Evolutionary conservation across 1,140 invertebrate genomes (phyloP).

Genomic region (Lasioglossum albipes): DNA sequence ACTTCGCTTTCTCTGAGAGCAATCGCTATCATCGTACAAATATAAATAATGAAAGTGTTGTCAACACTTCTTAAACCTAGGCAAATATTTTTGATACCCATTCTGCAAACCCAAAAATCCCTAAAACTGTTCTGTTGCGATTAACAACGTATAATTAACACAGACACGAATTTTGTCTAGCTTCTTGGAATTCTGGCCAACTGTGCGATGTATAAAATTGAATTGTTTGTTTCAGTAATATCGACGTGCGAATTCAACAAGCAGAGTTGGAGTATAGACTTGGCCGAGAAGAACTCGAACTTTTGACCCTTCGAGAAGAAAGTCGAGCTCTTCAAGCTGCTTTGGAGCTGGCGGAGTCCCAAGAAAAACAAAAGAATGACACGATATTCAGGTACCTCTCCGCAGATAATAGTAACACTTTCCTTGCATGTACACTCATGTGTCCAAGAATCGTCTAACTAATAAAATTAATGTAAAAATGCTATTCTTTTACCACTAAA

Average conservation of each 20-base stretch:
- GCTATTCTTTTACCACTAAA: no score
- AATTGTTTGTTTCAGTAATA: slow-evolving; percentile 85
- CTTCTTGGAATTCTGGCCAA: no score
- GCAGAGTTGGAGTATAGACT: slow-evolving; percentile 93
- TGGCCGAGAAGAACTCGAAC: slow-evolving; percentile 91
- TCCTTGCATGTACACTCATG: background rate
- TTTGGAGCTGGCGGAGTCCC: slow-evolving; percentile 85
- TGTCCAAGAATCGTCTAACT: no score
- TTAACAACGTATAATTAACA: no score
- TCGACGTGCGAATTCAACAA: slow-evolving; percentile 93
- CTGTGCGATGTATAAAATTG: background rate
- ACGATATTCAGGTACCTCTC: slow-evolving; percentile 84
- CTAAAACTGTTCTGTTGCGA: no score
- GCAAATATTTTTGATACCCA: no score
- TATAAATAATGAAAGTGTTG: background rate
- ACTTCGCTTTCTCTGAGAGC: background rate
- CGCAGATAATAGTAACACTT: background rate
- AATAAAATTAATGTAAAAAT: no score
- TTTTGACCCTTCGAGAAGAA: slow-evolving; percentile 91
- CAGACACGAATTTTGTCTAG: no score
- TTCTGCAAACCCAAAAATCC: no score
- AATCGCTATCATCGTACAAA: background rate
- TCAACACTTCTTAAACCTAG: background rate
- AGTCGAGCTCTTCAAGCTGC: slow-evolving; percentile 88
- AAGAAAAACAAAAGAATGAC: slow-evolving; percentile 77